These are phyloP conservation scores for Platorchestia sp. DNA, from an alignment of 1,140 invertebrate species.

Conservation along the genomic window DNA sequence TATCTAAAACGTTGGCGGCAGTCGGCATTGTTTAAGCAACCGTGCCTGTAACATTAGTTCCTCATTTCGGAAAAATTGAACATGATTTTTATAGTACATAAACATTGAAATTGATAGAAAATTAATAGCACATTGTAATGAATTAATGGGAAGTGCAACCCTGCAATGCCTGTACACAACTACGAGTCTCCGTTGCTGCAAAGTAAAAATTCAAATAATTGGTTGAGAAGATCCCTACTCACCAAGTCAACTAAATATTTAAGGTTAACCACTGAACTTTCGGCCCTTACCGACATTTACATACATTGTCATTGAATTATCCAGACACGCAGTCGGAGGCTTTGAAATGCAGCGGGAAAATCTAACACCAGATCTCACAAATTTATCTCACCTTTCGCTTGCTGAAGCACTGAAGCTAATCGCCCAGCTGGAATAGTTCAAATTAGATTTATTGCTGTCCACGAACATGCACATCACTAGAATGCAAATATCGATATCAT, in stretches of 20 bases:
- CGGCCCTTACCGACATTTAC: neutral
- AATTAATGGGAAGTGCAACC: neutral
- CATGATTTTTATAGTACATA: too few relatives aligned
- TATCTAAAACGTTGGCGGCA: too few relatives aligned
- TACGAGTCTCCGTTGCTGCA: neutral
- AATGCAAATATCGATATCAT: too few relatives aligned
- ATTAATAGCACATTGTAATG: neutral
- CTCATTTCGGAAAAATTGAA: too few relatives aligned
- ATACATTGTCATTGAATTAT: neutral
- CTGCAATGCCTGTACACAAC: neutral
- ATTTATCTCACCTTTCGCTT: neutral
- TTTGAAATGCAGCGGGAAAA: neutral
- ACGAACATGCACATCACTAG: too few relatives aligned
- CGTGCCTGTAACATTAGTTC: too few relatives aligned
- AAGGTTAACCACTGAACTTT: neutral
- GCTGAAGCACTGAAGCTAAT: neutral
- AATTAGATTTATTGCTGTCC: too few relatives aligned
- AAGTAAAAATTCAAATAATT: neutral
- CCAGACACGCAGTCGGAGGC: neutral
- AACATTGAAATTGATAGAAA: too few relatives aligned
- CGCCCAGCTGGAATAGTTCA: too few relatives aligned
- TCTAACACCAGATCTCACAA: neutral
- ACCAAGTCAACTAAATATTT: neutral
- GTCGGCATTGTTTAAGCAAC: too few relatives aligned
- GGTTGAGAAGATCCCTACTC: neutral